Conservation (phyloP, 2,797 vertebrate genomes). For the Danio choprae region DNA sequence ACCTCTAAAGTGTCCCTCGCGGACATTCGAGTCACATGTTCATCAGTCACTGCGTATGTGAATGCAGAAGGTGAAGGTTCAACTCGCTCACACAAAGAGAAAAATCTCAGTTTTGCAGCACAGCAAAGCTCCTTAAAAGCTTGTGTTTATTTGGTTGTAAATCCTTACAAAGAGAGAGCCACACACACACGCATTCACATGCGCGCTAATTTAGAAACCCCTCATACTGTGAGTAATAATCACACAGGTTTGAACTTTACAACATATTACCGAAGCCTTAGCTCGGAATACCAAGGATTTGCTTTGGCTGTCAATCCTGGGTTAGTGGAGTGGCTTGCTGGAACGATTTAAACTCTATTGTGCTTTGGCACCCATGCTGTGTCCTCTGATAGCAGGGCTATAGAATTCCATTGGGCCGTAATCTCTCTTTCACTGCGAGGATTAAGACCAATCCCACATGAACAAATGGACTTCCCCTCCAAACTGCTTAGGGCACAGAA, state of each 20-base stretch:
- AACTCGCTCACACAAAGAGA: constrained; percentile 21
- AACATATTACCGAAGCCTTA: constrained; percentile 26
- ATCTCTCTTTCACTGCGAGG: constrained; percentile 47
- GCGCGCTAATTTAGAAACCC: background rate
- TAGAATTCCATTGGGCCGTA: constrained; percentile 46
- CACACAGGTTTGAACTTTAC: constrained; percentile 22
- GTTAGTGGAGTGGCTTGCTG: constrained; percentile 25
- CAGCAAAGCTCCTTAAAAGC: constrained; percentile 38
- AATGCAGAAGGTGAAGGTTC: background rate
- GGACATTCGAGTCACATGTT: constrained; percentile 28
- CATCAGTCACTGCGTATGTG: constrained; percentile 35
- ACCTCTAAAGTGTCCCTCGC: constrained; percentile 39
- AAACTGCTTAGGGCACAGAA: constrained; percentile 46
- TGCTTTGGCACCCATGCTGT: constrained; percentile 32
- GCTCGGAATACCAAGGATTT: constrained; percentile 36
- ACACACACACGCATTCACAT: background rate
- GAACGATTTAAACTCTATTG: constrained; percentile 24
- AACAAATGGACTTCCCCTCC: constrained; percentile 51
- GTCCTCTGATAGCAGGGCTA: constrained; percentile 39
- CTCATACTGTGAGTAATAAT: constrained; percentile 37
- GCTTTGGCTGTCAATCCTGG: constrained; percentile 9
- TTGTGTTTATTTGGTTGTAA: constrained; percentile 26
- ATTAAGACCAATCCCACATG: constrained; percentile 49
- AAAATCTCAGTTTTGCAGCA: constrained; percentile 24
- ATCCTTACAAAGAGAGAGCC: constrained; percentile 33